Base-by-base conservation (phyloP, 2,888 invertebrate species). In the Junonia oenone region DNA sequence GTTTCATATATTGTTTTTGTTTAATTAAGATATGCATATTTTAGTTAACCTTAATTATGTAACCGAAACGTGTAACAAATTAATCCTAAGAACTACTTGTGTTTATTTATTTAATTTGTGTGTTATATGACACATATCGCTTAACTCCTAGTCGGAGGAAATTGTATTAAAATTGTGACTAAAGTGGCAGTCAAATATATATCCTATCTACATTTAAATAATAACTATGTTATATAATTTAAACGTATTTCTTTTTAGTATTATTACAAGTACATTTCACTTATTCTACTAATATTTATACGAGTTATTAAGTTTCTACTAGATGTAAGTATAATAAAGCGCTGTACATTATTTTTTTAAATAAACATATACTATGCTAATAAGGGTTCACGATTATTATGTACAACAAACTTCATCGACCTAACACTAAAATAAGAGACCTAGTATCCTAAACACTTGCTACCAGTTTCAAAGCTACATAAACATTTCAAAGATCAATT, bases 101-200 rank as follows among this genome's bases (percentile, higher is more conserved):
- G 53, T 54, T 46, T 13, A 13, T 48, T 14, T 45, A 54, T 40
- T 27, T 43, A 9, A 27, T 45, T 29, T 37, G 50, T 52, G 45
- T 50, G 35, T 46, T 56, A n/a, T 26, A 43, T 31, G 49, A 46
- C 53, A 57, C 53, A 33, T n/a, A n/a, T 33, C 46, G 26, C 47
- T 51, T 43, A 40, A 15, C 6, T 6, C 19, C 14, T 33, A 46
- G 17, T 47, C 17, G 15, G 15, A 51, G 37, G 47, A 55, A 51
- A 57, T 57, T 43, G 33, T 48, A 40, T 53, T 27, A 46, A 49
- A 55, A 43, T 60, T 61, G 60, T 61, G 60, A 61, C 58, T 58
- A 55, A 55, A 58, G 40, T 61, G 60, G 60, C 60, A 61, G 60
- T 61, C 60, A 31, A 55, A 48, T 54, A 54, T 50, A 55, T 50